phyloP scores from a whole-genome alignment of 2,797 vertebrate species.

The Thamnophis elegans region DNA sequence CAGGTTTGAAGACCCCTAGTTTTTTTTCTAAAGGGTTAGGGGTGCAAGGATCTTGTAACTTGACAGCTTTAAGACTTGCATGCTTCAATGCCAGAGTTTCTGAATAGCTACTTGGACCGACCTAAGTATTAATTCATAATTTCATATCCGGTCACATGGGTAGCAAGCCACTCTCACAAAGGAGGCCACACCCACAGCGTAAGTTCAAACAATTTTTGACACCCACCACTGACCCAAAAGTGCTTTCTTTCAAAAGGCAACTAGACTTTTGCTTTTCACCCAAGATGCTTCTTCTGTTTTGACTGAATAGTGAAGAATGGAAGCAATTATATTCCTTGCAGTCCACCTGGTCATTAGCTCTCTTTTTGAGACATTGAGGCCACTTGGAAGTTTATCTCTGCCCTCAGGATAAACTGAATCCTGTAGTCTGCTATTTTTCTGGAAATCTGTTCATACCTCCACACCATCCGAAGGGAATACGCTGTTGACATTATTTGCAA shows the following conservation, averaged over 20 bases:
- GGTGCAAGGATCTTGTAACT: too few relatives aligned
- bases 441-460: not conserved
- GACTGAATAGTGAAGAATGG: not conserved
- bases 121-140: too few relatives aligned
- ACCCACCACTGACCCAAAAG: not conserved
- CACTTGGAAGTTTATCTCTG: not conserved
- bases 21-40: too few relatives aligned
- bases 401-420: not conserved
- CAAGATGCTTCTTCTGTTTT: not conserved
- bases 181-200: too few relatives aligned
- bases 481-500: not conserved
- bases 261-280: not conserved
- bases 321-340: not conserved
- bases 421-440: not conserved
- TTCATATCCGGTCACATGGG: too few relatives aligned
- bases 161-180: too few relatives aligned
- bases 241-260: not conserved
- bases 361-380: not conserved
- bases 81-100: too few relatives aligned
- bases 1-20: too few relatives aligned
- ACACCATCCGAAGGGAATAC: not conserved
- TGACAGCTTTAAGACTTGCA: too few relatives aligned
- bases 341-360: not conserved
- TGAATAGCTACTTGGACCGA: too few relatives aligned
- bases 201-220: too few relatives aligned